Evolutionary conservation across 2,113 vertebrate genomes (phyloP).

Genomic region (Ia io): DNA sequence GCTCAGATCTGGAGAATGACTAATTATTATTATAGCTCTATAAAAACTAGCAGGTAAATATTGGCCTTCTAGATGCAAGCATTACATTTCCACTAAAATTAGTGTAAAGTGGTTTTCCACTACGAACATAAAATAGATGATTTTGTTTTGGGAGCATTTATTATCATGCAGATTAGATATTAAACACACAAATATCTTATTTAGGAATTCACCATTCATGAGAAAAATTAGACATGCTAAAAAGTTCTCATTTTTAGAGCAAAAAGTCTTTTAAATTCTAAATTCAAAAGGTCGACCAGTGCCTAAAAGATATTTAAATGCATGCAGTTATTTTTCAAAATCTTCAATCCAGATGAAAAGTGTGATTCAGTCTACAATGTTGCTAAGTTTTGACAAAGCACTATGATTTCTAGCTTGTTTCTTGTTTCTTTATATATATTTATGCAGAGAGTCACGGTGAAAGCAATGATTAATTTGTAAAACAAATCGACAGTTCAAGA

Average conservation of each 20-base stretch:
- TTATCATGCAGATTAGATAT: constrained; percentile 65
- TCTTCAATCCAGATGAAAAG: neutral
- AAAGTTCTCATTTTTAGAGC: constrained; percentile 18
- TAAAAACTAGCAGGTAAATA: constrained; percentile 60
- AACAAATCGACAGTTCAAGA: constrained; percentile 43
- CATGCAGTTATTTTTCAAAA: constrained; percentile 34
- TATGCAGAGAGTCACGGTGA: neutral
- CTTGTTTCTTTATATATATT: neutral
- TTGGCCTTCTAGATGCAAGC: constrained; percentile 49
- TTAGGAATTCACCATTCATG: constrained; percentile 44
- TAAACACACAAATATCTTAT: constrained; percentile 57
- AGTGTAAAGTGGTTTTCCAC: constrained; percentile 29
- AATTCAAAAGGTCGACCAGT: constrained; percentile 29
- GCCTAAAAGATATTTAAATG: constrained; percentile 42
- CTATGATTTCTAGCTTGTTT: constrained; percentile 35
- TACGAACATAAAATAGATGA: constrained; percentile 52
- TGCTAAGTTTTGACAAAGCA: constrained; percentile 43
- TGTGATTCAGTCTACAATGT: neutral
- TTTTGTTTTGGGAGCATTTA: constrained; percentile 65
- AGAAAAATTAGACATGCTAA: constrained; percentile 62
- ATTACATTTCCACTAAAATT: constrained; percentile 45
- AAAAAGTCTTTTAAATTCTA: constrained; percentile 43
- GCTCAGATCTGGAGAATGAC: constrained; percentile 12
- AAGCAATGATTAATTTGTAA: constrained; percentile 66
- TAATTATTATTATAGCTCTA: constrained; percentile 49